Conservation (phyloP, 2,797 vertebrate species). For the Naso thynnoides region DNA sequence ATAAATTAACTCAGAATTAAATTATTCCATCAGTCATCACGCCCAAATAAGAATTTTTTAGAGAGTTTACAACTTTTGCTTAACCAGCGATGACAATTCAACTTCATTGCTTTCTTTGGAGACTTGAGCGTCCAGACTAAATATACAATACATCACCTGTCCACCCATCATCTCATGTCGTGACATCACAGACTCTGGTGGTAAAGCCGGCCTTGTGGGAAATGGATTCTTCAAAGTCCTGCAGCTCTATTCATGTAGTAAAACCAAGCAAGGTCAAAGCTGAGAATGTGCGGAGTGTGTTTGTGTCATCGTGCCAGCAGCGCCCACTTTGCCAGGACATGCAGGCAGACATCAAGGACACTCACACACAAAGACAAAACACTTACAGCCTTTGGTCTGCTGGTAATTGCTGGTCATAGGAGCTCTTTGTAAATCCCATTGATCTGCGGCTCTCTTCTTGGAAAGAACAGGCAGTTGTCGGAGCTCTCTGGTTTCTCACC, state of each 20-base stretch:
- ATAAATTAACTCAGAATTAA: background rate
- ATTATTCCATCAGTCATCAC: background rate
- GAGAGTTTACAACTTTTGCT: background rate
- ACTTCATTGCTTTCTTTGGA: background rate
- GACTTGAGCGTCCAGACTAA: slow-evolving; percentile 35
- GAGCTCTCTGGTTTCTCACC: slow-evolving; percentile 12
- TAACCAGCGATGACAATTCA: background rate
- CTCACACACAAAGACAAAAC: slow-evolving; percentile 30
- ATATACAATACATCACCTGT: slow-evolving; percentile 12
- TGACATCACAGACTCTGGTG: slow-evolving; percentile 9
- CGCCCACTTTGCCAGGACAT: slow-evolving; percentile 35
- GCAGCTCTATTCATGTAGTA: slow-evolving; percentile 35
- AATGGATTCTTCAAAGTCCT: slow-evolving; percentile 46
- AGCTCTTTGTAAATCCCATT: slow-evolving; percentile 58
- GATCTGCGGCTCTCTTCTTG: slow-evolving; percentile 54
- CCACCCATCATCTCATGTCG: background rate
- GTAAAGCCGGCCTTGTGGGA: slow-evolving; percentile 1
- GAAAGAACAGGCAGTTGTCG: slow-evolving; percentile 32
- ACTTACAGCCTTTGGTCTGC: slow-evolving; percentile 48
- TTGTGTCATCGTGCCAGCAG: slow-evolving; percentile 35
- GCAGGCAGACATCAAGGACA: slow-evolving; percentile 58
- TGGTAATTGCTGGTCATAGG: slow-evolving; percentile 54
- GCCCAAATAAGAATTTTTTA: background rate
- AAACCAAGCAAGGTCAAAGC: slow-evolving; percentile 51
- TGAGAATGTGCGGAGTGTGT: slow-evolving; percentile 43